A percentile compares a stretch with the other conserved stretches of the same genome.
Conservation (phyloP, 2,113 vertebrate species). For the Zapus hudsonius region DNA sequence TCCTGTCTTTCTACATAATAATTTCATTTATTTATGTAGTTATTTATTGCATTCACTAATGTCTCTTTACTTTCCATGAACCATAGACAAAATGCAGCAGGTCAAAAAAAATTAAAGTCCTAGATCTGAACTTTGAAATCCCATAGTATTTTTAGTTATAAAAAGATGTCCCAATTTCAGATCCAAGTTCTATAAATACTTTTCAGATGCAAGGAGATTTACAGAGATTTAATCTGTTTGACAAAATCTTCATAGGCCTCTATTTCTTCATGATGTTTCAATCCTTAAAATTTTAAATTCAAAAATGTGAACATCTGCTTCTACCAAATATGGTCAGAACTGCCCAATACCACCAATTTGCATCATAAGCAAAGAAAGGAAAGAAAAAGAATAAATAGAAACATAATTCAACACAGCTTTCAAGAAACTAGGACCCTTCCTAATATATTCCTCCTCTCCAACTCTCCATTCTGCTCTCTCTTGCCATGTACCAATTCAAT, state of each 20-base stretch:
- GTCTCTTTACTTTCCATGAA: slow-evolving; percentile 46
- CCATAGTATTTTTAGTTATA: slow-evolving; percentile 55
- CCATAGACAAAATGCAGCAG: not conserved
- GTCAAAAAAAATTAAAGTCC: slow-evolving; percentile 29
- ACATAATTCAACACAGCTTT: not conserved
- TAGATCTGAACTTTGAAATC: slow-evolving; percentile 39
- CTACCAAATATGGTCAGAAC: slow-evolving; percentile 39
- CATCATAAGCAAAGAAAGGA: not conserved
- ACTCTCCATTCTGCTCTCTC: not conserved
- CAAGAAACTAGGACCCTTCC: not conserved
- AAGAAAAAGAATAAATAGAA: not conserved
- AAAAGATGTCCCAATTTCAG: slow-evolving; percentile 64
- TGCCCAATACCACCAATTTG: not conserved
- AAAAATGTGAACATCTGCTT: slow-evolving; percentile 56
- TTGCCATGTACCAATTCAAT: too few species aligned
- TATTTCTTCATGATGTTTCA: not conserved
- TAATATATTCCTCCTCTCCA: not conserved
- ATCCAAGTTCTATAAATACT: slow-evolving; percentile 54
- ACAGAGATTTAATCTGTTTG: not conserved
- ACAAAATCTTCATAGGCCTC: slow-evolving; percentile 29
- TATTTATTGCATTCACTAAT: not conserved
- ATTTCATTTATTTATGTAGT: not conserved
- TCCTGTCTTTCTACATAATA: not conserved
- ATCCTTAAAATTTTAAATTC: not conserved
- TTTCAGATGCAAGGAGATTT: slow-evolving; percentile 13